A percentile compares a stretch with the other conserved stretches of the same genome.
phyloP scores from a whole-genome alignment of 2,797 vertebrate species.

The Macrochelys suwanniensis region DNA sequence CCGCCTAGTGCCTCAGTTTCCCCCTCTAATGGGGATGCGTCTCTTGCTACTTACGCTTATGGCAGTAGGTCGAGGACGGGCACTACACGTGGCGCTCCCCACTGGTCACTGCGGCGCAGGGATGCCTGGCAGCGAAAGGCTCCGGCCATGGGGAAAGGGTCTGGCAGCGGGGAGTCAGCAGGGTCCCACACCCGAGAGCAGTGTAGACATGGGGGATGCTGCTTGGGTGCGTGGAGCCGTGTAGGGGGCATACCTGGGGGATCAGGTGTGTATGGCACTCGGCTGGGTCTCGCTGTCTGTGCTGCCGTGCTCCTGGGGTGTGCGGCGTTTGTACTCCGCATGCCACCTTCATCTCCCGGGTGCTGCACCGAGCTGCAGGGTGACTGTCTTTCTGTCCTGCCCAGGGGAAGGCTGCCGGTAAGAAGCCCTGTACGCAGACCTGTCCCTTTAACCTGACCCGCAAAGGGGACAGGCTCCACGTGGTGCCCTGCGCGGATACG shows the following conservation, averaged over 20 bases:
- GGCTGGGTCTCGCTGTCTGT: background rate
- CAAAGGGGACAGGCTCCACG: background rate
- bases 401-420: conserved; percentile 42
- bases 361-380: no score
- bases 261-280: background rate
- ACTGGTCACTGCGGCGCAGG: background rate
- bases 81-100: background rate
- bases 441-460: conserved; percentile 33
- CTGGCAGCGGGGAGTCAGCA: no score
- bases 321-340: background rate
- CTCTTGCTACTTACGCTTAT: no score
- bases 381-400: background rate
- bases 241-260: background rate
- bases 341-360: no score
- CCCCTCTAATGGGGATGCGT: background rate
- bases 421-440: conserved; percentile 16
- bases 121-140: background rate
- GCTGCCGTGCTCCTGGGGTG: background rate
- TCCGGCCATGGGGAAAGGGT: no score
- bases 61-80: no score
- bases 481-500: background rate
- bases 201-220: no score
- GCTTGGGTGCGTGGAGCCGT: background rate
- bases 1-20: background rate
- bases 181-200: no score